phyloP scores from a whole-genome alignment of 2,113 vertebrate genomes.

The Tragelaphus strepsiceros region DNA sequence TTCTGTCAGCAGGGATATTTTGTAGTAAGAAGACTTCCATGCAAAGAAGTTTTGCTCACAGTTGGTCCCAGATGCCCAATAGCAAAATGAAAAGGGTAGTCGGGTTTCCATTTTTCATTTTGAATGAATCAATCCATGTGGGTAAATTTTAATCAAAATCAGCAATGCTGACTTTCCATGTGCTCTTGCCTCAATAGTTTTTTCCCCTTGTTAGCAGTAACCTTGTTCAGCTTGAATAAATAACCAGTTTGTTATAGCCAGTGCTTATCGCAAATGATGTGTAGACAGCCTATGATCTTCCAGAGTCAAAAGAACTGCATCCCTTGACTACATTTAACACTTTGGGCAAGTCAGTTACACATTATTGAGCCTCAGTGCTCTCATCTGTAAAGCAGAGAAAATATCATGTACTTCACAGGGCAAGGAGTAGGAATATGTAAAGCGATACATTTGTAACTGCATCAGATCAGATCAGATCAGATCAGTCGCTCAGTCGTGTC shows the following conservation, averaged over 20 bases:
- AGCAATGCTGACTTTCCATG: not conserved
- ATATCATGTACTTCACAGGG: not conserved
- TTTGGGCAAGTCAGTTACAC: not conserved
- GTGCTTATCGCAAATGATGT: too few relatives aligned
- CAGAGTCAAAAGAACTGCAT: not conserved
- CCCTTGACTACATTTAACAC: not conserved
- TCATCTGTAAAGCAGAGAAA: not conserved
- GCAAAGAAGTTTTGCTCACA: not conserved
- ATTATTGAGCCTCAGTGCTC: not conserved
- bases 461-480: not conserved
- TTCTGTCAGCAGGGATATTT: not conserved
- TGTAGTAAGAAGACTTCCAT: not conserved
- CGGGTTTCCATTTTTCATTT: not conserved
- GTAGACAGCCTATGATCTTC: not conserved
- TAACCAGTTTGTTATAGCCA: not conserved
- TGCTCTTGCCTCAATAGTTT: not conserved
- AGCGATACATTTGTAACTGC: not conserved
- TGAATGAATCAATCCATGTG: not conserved
- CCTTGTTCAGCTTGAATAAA: not conserved
- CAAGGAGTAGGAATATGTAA: not conserved
- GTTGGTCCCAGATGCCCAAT: not conserved
- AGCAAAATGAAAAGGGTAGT: not conserved
- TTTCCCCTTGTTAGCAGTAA: not conserved
- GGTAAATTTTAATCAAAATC: not conserved
- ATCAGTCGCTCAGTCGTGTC: too few relatives aligned